Evolutionary conservation across 2,888 invertebrate genomes (phyloP), one percentile per base, ranked within the genome.

Genomic region (Pelosia muscerda): DNA sequence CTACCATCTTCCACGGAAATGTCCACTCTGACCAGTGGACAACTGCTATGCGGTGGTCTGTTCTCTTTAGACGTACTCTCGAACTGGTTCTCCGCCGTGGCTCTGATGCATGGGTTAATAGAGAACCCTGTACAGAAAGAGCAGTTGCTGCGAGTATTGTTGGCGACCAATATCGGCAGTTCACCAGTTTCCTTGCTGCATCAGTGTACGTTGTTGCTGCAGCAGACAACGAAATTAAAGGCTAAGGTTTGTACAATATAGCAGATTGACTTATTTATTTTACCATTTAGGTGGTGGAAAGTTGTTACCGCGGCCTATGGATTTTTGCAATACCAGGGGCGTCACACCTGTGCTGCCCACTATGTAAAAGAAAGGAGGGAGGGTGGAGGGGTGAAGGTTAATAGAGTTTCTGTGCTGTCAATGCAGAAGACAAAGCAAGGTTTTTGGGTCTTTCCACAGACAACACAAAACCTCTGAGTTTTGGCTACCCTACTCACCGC

Each of bases 21-120:
- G 10, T 95, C 96, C 0, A 95, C 95, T 6, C 90, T 97, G 22
- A 97, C 97, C 11, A 97, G 96, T 63, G 99, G 99, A 0, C 99
- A 99, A 91, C 94, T 99, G 26, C 95, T 99, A 15, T 99, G 99
- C 87, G 97, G 98, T 2, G 99, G 99, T 0, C 93, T 99, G 31
- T 99, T 99, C 90, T 98, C 98, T 63, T 94, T 96, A 0, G 99
- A 99, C 87, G 95, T 97, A 0, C 93, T 99, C 28, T 98, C 98
- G 34, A 98, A 98, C 90, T 99, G 99, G 99, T 98, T 99, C 92
- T 97, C 99, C 0, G 96, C 98, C 0, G 97, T 99, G 0, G 98
- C 98, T 0, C 92, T 99, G 28, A 97, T 98, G 87, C 98, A 99
- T 86, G 97, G 98, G 0, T 95, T 99, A 25, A 96, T 98, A 9